Evolutionary conservation across 2,888 invertebrate species (phyloP), one percentile per base, ranked within the genome.

Genomic region (Drosophila bunnanda): DNA sequence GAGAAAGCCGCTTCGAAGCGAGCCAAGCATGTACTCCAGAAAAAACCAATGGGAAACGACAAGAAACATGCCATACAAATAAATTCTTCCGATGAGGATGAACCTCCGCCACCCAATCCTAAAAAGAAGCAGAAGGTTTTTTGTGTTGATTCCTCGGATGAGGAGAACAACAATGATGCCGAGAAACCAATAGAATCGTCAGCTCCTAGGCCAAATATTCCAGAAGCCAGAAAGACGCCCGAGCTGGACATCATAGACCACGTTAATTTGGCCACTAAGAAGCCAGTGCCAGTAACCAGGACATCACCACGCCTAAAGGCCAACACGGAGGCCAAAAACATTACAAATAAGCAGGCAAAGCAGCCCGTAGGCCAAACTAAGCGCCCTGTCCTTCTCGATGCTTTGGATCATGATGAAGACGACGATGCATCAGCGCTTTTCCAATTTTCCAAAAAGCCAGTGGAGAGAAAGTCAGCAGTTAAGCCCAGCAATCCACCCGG

Each of bases 101-200:
- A 65, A 38, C 15, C 48, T 10, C 54, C 25, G 22, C 12, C 22
- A 13, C 12, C 32, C 17, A n/a, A 36, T n/a, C n/a, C n/a, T n/a
- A 74, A 66, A 22, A 43, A 32, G 17, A 4, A 22, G 13, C 17
- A 17, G 4, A 10, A 6, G 10, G 8, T 1, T 6, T 41, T 17
- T 78, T 65, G 64, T 68, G 8, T 22, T 8, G 69, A 79, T 25
- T 81, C 81, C 6, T 80, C 84, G 12, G 79, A 78, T 41, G 81
- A 80, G n/a, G 75, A 76, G 8, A 32, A 41, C 17, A 22, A 30
- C 41, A 77, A 73, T 41, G 74, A 54, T 53, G 30, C 44, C 15
- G 6, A 20, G 9, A 22, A 36, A 9, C 9, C 32, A 17, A 48
- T 6, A 0, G 70, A 68, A 60, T 34, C 30, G 0, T 0, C 28